Evolutionary conservation across 2,113 vertebrate species (phyloP), one percentile per base, ranked within the genome.

Genomic region (Hepsetus odoe): DNA sequence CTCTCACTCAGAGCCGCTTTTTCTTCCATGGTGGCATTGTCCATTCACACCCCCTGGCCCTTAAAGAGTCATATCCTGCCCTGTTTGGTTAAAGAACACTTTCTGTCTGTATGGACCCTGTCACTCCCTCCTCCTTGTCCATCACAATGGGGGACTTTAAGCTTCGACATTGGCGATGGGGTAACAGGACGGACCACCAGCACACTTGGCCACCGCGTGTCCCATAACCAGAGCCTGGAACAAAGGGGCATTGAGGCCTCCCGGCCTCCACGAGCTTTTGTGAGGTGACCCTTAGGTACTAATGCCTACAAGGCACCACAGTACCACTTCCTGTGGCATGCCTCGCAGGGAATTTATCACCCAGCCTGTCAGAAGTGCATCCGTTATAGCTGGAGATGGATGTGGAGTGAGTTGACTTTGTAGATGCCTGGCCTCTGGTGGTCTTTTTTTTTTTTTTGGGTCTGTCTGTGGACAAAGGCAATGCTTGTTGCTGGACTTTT

Each of bases 1-100:
- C 84, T 88, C 84, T 84, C 76, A 83, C 87, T 91, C 87, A 90
- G 86, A 86, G 86, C 83, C 85, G 92, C 90, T 84, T 16, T 90
- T 93, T 92, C 85, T 91, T 90, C 82, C 68, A 35, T 12, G 65
- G 64, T 22, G 83, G 84, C 85, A 91, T 93, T 94, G 91, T 93
- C 88, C 90, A 90, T 91, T 92, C 89, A 90, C 84, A 84, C 84
- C 84, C 85, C 81, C 74, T 82, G 81, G 81, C 88, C 88, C 88
- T 92, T 92, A 90, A 91, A 92, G 90, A 93, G 92, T 94, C 92
- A 93, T 91, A 92, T 92, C 91, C 93, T 92, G 89, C 88, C 87
- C 87, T 91, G 92, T 90, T 90, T 92, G 88, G 91, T 87, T 90
- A 90, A 91, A 93, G 88, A 92, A 92, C 89, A 89, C 88, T 92